Evolutionary conservation across 64 coral and sea anemone species (phyloP), one percentile per base, ranked within the genome.

Genomic region (Montipora efflorescens): DNA sequence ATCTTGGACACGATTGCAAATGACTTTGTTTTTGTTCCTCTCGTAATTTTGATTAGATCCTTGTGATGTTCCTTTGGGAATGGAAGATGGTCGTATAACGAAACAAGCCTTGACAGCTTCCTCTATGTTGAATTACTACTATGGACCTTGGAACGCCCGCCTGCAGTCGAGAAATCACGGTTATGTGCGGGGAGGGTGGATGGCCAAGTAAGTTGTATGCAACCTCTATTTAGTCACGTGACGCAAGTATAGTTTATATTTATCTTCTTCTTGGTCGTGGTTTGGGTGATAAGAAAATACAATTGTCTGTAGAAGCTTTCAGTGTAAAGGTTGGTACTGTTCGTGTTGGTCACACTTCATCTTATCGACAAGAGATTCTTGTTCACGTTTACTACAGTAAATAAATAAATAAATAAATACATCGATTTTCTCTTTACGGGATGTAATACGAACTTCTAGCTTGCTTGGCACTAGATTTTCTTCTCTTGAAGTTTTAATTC

Each of bases 71-170:
- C 92, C 92, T 5, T 72, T 93, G 58, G 92, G 92, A 57, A 78
- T 93, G 76, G 92, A 77, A 8, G 92, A 93, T 79, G 83, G 83
- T 25, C 83, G 92, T 4, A 76, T 93, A 1, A 80, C 84, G 16
- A 93, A 93, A 21, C 67, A 87, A n/a, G 84, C 83, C 48, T 36
- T 93, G 44, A 93, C 92, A 4, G 92, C 92, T 2, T 93, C 92
- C 1, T 93, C 92, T 7, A 93, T 93, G 92, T 79, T 61, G 15
- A 76, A 81, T 55, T 88, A 66, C 50, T 84, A 82, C 46, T 93
- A 93, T 21, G 92, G 82, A 18, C 92, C 92, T 18, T 93, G 92
- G 92, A 72, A 57, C 67, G 92, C 83, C 15, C 84, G 92, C 7
- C 92, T 93, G 8, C 92, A 93, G 67, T 79, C 92, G 46, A 23